These are phyloP conservation scores for Clepsis dumicolana DNA, from an alignment of 2,888 invertebrate genomes.

Conservation along the genomic window DNA sequence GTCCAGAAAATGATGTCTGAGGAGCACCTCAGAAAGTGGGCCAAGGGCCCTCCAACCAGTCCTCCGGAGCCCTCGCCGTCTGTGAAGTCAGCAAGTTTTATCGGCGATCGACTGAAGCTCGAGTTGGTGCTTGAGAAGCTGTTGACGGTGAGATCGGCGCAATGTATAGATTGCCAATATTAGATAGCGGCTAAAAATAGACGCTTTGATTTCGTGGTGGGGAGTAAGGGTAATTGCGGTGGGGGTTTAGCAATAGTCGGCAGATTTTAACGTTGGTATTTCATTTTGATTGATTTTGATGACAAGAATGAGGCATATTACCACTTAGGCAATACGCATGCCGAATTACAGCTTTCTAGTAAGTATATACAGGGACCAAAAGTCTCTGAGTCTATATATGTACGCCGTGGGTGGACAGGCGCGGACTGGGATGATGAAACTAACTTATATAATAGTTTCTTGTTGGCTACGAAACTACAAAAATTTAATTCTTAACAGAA, in stretches of 20 bases:
- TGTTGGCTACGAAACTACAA: too few relatives aligned
- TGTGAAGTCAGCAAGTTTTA: constrained; percentile 54
- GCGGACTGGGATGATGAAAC: too few relatives aligned
- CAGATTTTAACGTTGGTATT: too few relatives aligned
- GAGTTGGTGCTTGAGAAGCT: constrained; percentile 39
- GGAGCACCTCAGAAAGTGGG: constrained; percentile 56
- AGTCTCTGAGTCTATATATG: too few relatives aligned
- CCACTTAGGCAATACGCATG: too few relatives aligned
- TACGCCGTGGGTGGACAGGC: too few relatives aligned
- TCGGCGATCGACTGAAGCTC: constrained; percentile 48
- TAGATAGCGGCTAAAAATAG: constrained; percentile 39
- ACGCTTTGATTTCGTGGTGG: constrained; percentile 29
- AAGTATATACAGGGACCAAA: too few relatives aligned
- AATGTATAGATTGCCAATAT: constrained; percentile 43
- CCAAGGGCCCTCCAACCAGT: constrained; percentile 51
- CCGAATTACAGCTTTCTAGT: too few relatives aligned
- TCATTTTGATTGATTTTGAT: too few relatives aligned
- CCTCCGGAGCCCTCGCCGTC: constrained; percentile 39
- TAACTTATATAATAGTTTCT: too few relatives aligned
- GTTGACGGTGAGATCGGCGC: constrained; percentile 18
- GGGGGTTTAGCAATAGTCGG: neutral
- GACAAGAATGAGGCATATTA: too few relatives aligned
- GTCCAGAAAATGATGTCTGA: constrained; percentile 48
- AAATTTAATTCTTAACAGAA: too few relatives aligned
- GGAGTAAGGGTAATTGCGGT: neutral